phyloP scores from a whole-genome alignment of 2,797 vertebrate genomes.

The Buphagus erythrorhynchus region DNA sequence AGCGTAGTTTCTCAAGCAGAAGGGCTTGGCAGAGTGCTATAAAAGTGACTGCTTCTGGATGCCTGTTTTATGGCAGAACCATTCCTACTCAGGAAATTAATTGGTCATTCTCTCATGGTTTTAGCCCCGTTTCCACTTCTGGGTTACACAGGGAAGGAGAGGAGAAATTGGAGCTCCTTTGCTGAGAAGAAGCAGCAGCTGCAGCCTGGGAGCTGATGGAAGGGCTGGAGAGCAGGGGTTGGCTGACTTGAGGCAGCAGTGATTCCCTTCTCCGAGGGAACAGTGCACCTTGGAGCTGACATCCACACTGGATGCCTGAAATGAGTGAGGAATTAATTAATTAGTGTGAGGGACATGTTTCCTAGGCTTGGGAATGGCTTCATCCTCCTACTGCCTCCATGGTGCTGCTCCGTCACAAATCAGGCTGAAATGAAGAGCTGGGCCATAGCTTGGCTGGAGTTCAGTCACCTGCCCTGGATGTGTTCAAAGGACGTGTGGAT shows the following conservation, averaged over 20 bases:
- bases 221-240: not conserved
- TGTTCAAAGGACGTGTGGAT: accelerated
- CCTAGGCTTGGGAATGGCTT: not conserved
- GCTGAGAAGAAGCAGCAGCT: not conserved
- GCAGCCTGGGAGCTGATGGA: not conserved
- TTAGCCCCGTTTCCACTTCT: not conserved
- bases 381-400: not conserved
- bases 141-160: not conserved
- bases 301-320: not conserved
- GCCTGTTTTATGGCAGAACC: not conserved
- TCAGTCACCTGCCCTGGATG: not conserved
- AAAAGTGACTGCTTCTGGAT: not conserved
- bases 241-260: not conserved
- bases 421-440: accelerated
- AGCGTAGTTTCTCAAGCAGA: not conserved
- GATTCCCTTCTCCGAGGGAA: not conserved
- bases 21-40: not conserved
- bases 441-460: not conserved
- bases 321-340: not conserved
- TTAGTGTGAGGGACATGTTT: not conserved
- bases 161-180: not conserved
- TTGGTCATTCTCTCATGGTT: not conserved
- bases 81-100: not conserved
- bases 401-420: not conserved
- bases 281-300: accelerated